phyloP scores from a whole-genome alignment of 1,140 invertebrate species.

The Papilio polyxenes region DNA sequence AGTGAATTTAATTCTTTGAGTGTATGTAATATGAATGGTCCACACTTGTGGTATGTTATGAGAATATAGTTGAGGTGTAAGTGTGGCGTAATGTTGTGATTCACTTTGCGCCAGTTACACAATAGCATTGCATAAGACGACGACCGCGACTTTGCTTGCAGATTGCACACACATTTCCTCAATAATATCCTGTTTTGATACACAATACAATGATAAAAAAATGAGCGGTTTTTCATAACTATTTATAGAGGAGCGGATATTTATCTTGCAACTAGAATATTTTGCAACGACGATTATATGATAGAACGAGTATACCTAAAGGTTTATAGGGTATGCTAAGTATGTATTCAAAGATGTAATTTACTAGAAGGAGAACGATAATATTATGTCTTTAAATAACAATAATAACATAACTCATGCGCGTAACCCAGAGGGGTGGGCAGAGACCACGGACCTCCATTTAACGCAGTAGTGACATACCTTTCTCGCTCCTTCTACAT shows the following conservation, averaged over 20 bases:
- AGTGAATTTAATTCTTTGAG: too few relatives aligned
- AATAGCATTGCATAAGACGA: constrained; percentile 22
- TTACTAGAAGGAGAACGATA: too few relatives aligned
- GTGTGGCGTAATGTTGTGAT: constrained; percentile 27
- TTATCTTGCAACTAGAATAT: neutral
- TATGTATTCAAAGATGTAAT: too few relatives aligned
- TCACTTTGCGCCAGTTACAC: constrained; percentile 29
- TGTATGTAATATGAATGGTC: neutral
- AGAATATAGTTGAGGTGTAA: neutral
- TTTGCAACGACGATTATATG: neutral
- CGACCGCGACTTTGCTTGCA: constrained; percentile 12
- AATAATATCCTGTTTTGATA: constrained; percentile 18
- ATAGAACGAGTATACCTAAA: neutral
- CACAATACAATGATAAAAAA: neutral
- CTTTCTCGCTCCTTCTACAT: too few relatives aligned
- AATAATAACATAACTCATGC: too few relatives aligned
- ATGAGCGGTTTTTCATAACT: neutral
- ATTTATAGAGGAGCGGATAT: neutral
- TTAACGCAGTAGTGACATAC: too few relatives aligned
- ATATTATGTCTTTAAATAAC: too few relatives aligned
- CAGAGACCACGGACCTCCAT: too few relatives aligned
- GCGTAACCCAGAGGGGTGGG: too few relatives aligned
- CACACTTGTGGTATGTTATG: neutral
- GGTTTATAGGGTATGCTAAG: too few relatives aligned
- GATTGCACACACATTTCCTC: neutral